Conservation (phyloP, 2,888 invertebrate species). For the Sinhomidia bicolor region DNA sequence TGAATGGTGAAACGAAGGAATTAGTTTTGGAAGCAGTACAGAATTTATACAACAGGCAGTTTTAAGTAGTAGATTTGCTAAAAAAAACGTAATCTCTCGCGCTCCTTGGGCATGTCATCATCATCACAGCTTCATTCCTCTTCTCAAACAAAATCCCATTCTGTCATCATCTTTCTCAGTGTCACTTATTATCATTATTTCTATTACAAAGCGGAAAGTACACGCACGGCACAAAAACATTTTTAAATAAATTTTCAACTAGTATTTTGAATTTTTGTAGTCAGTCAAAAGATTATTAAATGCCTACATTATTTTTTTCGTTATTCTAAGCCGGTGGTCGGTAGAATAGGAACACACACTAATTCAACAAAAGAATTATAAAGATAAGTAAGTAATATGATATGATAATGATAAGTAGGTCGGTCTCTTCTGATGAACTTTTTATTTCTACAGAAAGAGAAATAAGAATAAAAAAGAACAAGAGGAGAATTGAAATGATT, state of each 20-base stretch:
- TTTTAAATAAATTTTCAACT: too few relatives aligned
- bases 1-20: not conserved
- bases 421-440: not conserved
- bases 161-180: not conserved
- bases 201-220: not conserved
- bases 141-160: not conserved
- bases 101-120: not conserved
- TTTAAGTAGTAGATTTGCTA: too few relatives aligned
- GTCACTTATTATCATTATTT: not conserved
- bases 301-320: too few relatives aligned
- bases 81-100: not conserved
- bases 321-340: not conserved
- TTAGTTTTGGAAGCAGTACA: too few relatives aligned
- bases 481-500: not conserved
- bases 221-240: not conserved
- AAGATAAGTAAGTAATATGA: too few relatives aligned
- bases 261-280: too few relatives aligned
- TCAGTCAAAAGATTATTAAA: too few relatives aligned
- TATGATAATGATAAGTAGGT: constrained; percentile 15
- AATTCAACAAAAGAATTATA: too few relatives aligned
- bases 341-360: too few relatives aligned
- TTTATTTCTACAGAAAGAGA: not conserved
- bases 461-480: not conserved
- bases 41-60: too few relatives aligned
- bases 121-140: too few relatives aligned